Conservation (phyloP, 23 tunicate species). For the Pegea sp. region DNA sequence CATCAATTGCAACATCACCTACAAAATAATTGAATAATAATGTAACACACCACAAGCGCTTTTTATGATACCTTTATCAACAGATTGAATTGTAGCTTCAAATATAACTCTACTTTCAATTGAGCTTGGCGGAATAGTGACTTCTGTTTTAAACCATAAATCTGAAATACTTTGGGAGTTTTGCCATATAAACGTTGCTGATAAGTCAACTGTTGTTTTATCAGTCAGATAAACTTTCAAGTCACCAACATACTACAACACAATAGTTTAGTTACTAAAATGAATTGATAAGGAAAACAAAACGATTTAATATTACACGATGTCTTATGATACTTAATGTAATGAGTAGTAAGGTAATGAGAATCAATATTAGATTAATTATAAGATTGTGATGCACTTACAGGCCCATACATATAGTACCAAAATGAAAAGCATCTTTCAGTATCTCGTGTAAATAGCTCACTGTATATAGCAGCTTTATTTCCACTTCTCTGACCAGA, state of each 20-base stretch:
- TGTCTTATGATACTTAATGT: not conserved
- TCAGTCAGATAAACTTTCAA: not conserved
- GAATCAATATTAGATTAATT: not conserved
- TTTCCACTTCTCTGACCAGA: not conserved
- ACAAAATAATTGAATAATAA: not conserved
- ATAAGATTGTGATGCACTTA: conserved; percentile 10
- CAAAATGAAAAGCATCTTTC: conserved; percentile 31
- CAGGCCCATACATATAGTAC: conserved; percentile 57
- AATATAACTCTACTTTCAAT: conserved; percentile 2
- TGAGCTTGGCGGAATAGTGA: conserved; percentile 5
- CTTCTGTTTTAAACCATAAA: conserved; percentile 25
- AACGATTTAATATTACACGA: no score
- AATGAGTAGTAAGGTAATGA: not conserved
- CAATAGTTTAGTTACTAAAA: no score
- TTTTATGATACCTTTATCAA: conserved; percentile 2
- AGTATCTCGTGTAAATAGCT: not conserved
- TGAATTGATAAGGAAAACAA: no score
- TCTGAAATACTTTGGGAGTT: conserved; percentile 13
- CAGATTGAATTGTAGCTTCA: conserved; percentile 5
- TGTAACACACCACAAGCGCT: not conserved
- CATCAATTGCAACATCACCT: conserved; percentile 61
- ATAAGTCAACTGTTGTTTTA: not conserved
- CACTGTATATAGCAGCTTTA: conserved; percentile 8
- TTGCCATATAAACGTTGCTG: conserved; percentile 6
- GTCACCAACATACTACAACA: not conserved